Percentiles rank a stretch among this genome's conserved stretches.
Evolutionary conservation across 2,888 invertebrate species (phyloP).

Genomic region (Bimastos eiseni): DNA sequence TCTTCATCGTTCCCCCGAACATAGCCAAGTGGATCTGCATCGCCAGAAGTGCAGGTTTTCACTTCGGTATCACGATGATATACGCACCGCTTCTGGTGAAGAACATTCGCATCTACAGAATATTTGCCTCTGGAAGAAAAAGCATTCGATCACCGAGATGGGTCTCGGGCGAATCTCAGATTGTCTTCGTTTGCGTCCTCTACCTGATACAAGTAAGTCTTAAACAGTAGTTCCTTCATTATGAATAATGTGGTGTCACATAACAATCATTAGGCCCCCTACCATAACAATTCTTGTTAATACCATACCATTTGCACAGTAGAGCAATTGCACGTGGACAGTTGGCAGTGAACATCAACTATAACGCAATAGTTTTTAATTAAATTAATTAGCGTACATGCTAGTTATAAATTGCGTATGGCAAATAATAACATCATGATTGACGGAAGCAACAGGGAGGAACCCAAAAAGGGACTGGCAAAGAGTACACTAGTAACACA

Average conservation of each 20-base stretch:
- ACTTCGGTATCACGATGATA: constrained; percentile 43
- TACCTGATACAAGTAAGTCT: background rate
- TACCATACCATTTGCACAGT: too few species aligned
- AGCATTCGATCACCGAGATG: constrained; percentile 32
- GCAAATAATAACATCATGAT: too few species aligned
- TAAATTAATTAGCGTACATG: too few species aligned
- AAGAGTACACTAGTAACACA: too few species aligned
- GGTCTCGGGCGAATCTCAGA: constrained; percentile 31
- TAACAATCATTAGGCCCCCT: too few species aligned
- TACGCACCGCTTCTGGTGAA: constrained; percentile 48
- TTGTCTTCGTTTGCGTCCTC: constrained; percentile 32
- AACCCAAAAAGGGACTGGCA: too few species aligned
- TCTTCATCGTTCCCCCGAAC: constrained; percentile 24
- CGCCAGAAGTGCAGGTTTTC: constrained; percentile 39
- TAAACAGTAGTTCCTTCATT: background rate
- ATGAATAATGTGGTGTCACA: background rate
- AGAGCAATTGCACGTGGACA: too few species aligned
- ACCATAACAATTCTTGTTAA: too few species aligned
- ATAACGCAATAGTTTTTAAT: too few species aligned
- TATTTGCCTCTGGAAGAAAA: constrained; percentile 45
- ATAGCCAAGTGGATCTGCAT: background rate
- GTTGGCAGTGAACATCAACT: too few species aligned
- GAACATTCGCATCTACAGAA: constrained; percentile 45
- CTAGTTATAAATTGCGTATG: too few species aligned
- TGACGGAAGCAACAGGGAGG: too few species aligned